A percentile compares a stretch with the other conserved stretches of the same genome.
These are phyloP conservation scores for Pseudopodoces humilis DNA, from an alignment of 2,113 vertebrate species.

Conservation along the genomic window DNA sequence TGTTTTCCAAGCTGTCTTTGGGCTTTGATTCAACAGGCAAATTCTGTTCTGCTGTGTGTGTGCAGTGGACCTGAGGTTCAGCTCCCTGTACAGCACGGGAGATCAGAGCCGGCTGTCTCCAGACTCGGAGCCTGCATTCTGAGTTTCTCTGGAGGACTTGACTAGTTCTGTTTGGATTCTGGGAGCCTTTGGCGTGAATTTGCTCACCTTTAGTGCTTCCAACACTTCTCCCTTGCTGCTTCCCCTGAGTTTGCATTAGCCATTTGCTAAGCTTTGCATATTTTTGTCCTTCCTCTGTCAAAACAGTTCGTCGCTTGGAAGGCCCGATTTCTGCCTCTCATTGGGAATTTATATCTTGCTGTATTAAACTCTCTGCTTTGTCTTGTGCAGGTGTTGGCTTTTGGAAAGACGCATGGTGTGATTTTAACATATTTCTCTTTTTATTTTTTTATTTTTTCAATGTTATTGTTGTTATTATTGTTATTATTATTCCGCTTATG, in stretches of 20 bases:
- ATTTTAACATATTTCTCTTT: conserved; percentile 82
- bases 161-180: conserved; percentile 53
- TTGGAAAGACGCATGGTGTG: conserved; percentile 87
- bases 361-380: conserved; percentile 87
- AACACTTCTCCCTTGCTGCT: conserved; percentile 75
- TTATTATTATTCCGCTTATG: conserved; percentile 69
- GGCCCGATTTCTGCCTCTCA: conserved; percentile 83
- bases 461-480: not conserved
- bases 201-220: conserved; percentile 72
- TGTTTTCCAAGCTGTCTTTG: not conserved
- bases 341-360: conserved; percentile 81
- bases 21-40: conserved; percentile 28
- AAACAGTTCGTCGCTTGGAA: conserved; percentile 88
- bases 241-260: conserved; percentile 80
- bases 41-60: conserved; percentile 13
- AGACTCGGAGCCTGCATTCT: conserved; percentile 21
- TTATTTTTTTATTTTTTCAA: conserved; percentile 16
- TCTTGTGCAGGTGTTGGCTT: conserved; percentile 90
- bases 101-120: conserved; percentile 20
- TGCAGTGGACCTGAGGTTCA: not conserved
- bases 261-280: conserved; percentile 83
- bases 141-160: conserved; percentile 39
- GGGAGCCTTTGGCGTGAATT: conserved; percentile 60
- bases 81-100: not conserved
- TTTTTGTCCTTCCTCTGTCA: conserved; percentile 84